These are phyloP conservation scores for Nemurella pictetii DNA, from an alignment of 2,888 invertebrate species.

Conservation along the genomic window DNA sequence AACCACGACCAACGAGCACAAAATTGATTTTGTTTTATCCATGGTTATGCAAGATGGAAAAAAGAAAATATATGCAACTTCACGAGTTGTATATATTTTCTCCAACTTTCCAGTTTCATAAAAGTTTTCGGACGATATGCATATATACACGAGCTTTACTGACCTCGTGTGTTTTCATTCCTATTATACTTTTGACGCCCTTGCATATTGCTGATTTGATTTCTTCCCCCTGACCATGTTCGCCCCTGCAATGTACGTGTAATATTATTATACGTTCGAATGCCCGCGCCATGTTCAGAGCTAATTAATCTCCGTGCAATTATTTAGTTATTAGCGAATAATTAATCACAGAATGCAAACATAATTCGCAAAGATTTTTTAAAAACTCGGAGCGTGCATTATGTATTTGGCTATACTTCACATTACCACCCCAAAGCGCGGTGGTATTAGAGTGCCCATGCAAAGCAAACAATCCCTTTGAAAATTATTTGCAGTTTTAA, in stretches of 20 bases:
- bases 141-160: too few species aligned
- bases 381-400: background rate
- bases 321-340: slow-evolving; percentile 24
- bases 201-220: background rate
- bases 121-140: too few species aligned
- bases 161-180: background rate
- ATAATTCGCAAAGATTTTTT: slow-evolving; percentile 14
- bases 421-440: background rate
- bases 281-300: background rate
- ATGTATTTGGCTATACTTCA: background rate
- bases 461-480: background rate
- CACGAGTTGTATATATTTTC: too few species aligned
- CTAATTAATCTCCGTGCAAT: slow-evolving; percentile 5
- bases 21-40: too few species aligned
- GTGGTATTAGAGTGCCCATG: background rate
- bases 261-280: background rate
- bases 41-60: too few species aligned
- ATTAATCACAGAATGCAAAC: slow-evolving; percentile 24
- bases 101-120: too few species aligned
- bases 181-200: background rate
- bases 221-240: background rate
- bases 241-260: background rate
- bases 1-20: too few species aligned
- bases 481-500: background rate
- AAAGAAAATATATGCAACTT: too few species aligned